Percentiles rank a stretch among this genome's conserved stretches.
Evolutionary conservation across 2,888 invertebrate genomes (phyloP).

Genomic region (Himalopsyche tibetana): DNA sequence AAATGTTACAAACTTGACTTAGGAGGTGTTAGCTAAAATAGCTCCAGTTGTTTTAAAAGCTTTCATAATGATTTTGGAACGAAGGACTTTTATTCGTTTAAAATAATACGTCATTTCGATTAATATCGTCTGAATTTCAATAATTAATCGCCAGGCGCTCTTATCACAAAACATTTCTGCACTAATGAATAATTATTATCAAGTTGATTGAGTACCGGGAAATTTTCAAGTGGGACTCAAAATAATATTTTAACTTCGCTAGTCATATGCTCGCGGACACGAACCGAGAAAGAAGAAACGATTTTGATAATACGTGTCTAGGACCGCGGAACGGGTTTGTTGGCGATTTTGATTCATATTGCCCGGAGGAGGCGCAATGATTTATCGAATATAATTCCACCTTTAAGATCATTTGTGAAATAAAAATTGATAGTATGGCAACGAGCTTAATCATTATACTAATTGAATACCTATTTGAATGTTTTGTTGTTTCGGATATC

Average conservation of each 20-base stretch:
- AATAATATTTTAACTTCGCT: background rate
- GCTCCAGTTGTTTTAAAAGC: too few relatives aligned
- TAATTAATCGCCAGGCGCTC: background rate
- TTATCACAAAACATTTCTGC: constrained; percentile 1
- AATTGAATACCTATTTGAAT: constrained; percentile 22
- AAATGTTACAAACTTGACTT: too few relatives aligned
- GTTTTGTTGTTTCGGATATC: constrained; percentile 11
- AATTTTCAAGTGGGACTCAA: constrained; percentile 16
- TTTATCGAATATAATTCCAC: constrained; percentile 63
- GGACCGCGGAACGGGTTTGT: constrained; percentile 43
- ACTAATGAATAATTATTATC: constrained; percentile 21
- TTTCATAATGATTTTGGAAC: too few relatives aligned
- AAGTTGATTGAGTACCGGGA: background rate
- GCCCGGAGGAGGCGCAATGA: constrained; percentile 53
- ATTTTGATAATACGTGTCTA: background rate
- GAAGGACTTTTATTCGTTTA: too few relatives aligned
- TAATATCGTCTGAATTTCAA: background rate
- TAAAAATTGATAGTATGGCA: constrained; percentile 44
- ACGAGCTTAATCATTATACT: constrained; percentile 1
- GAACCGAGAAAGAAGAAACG: constrained; percentile 3
- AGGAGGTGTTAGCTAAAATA: too few relatives aligned
- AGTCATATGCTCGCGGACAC: background rate
- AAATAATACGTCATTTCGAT: too few relatives aligned
- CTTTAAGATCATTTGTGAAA: constrained; percentile 58
- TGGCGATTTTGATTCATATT: constrained; percentile 22